Percentiles rank a stretch among this genome's conserved stretches.
Conservation (phyloP, 2,113 vertebrate species). For the Rostratula benghalensis region DNA sequence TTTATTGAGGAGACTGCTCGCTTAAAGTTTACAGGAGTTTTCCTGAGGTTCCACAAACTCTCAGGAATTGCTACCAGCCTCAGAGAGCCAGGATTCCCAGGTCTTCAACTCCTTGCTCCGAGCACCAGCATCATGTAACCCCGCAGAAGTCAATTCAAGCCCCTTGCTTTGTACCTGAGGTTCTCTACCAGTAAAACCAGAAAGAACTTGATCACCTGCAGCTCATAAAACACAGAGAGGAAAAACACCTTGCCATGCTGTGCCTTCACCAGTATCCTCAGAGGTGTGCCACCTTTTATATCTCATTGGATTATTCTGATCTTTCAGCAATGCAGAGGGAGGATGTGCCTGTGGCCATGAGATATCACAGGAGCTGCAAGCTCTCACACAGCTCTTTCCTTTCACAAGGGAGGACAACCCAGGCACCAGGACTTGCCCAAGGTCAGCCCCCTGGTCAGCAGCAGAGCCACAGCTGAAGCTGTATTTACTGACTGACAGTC, state of each 20-base stretch:
- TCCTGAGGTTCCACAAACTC: neutral
- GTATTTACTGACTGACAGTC: neutral
- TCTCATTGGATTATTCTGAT: neutral
- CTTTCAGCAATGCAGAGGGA: neutral
- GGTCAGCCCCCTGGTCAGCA: neutral
- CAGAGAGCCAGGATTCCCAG: neutral
- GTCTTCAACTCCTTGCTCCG: neutral
- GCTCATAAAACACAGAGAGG: neutral
- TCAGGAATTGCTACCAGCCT: neutral
- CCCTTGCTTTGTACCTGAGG: neutral
- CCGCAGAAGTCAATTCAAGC: neutral
- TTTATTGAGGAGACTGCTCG: neutral
- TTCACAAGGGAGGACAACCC: neutral
- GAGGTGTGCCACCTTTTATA: neutral
- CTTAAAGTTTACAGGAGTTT: neutral
- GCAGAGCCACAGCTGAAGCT: neutral
- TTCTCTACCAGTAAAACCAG: neutral
- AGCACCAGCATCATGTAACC: neutral
- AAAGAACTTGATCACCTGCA: neutral
- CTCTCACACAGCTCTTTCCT: fast-evolving
- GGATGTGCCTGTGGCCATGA: fast-evolving
- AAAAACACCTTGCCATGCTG: neutral
- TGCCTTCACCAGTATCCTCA: neutral
- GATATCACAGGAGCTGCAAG: neutral
- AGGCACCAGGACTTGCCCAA: neutral